Evolutionary conservation across 1,140 invertebrate species (phyloP), one percentile per base, ranked within the genome.

Genomic region (Sitophilus oryzae): DNA sequence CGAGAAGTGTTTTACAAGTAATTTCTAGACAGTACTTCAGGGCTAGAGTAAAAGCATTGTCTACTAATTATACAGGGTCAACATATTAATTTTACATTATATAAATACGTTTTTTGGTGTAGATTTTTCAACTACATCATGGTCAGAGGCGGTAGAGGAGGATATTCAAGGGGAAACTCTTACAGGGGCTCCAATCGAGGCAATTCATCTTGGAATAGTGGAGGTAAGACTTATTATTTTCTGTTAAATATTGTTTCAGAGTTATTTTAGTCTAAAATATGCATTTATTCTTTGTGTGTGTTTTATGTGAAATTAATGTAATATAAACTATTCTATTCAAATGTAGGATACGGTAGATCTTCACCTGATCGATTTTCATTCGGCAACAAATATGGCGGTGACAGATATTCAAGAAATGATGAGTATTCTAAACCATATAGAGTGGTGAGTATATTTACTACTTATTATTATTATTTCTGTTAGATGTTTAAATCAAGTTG

Each of bases 351-450:
- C 23, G 62, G 56, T 21, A 40, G 56, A 22, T 54, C 48, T 42
- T 60, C 58, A 20, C 40, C 40, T 6, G 49, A 46, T 46, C 44
- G 49, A 50, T 60, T 61, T 46, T 49, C 41, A 35, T 20, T 34
- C 58, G 3, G 40, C 3, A 62, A 61, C 30, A 66, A 68, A 56
- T 46, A 52, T 21, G 41, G 56, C 22, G 52, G 52, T 30, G 61
- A 65, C n/a, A 58, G 61, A 21, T 66, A 62, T 55, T 53, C 57
- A 6, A 55, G 60, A 25, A 61, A 56, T 22, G 66, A 66, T 43
- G 67, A 69, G 40, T 66, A 63, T 35, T 52, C 59, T 22, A 64
- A 64, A 50, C 56, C 67, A 3, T 69, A 67, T 23, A 59, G 63
- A 60, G 40, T 42, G 36, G 67, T 69, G 59, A 65, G 59, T 61